These are phyloP conservation scores for Falco rusticolus DNA, from an alignment of 2,797 vertebrate genomes.

Conservation along the genomic window DNA sequence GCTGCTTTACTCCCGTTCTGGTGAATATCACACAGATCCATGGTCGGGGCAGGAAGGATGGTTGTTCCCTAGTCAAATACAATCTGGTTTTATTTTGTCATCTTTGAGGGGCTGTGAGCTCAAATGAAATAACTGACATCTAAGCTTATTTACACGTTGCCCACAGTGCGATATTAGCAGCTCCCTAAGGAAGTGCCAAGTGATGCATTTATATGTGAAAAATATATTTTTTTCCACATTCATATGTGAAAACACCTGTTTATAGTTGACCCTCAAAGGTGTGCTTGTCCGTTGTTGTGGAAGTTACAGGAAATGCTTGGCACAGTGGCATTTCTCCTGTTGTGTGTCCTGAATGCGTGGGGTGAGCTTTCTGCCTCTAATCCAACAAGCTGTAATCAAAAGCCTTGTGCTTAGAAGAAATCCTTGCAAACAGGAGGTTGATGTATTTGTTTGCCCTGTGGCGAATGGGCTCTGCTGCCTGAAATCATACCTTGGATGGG, in stretches of 20 bases:
- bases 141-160: background rate
- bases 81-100: background rate
- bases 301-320: background rate
- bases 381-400: background rate
- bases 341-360: background rate
- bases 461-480: background rate
- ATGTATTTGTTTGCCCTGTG: background rate
- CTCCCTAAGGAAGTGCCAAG: background rate
- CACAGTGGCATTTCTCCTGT: background rate
- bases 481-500: background rate
- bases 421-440: background rate
- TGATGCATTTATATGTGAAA: too few relatives aligned
- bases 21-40: background rate
- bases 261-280: background rate
- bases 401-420: background rate
- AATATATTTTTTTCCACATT: too few relatives aligned
- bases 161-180: background rate
- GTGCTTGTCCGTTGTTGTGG: background rate
- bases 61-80: background rate
- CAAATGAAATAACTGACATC: background rate
- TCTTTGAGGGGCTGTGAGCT: background rate
- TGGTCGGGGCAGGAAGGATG: background rate
- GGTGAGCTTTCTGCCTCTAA: background rate
- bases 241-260: background rate
- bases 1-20: background rate